phyloP scores from a whole-genome alignment of 2,888 invertebrate species.

The Limnephilus auricula region DNA sequence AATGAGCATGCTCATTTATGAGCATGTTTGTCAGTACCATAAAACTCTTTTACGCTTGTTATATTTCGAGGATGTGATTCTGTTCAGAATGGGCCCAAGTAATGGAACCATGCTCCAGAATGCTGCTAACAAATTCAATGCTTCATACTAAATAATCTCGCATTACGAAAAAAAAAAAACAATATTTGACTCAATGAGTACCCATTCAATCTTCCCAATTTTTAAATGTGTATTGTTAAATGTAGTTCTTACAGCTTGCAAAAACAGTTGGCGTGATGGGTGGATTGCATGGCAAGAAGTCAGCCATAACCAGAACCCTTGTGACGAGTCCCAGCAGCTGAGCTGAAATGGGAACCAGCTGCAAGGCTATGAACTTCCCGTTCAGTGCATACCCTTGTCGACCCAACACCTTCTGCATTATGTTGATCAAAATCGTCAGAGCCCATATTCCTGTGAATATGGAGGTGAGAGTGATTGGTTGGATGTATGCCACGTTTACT shows the following conservation, averaged over 20 bases:
- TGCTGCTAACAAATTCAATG: too few species aligned
- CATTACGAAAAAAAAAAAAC: too few species aligned
- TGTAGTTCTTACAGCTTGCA: slow-evolving; percentile 14
- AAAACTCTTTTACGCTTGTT: too few species aligned
- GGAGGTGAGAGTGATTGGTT: not conserved
- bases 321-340: not conserved
- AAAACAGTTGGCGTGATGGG: not conserved
- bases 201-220: too few species aligned
- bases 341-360: not conserved
- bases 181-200: too few species aligned
- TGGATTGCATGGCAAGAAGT: not conserved
- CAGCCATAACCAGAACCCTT: not conserved
- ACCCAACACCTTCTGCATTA: not conserved
- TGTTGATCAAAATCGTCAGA: slow-evolving; percentile 4
- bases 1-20: too few species aligned
- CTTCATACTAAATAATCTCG: too few species aligned
- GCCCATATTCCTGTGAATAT: slow-evolving; percentile 29
- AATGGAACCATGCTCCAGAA: too few species aligned
- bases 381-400: not conserved
- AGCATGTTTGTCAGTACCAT: too few species aligned
- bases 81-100: too few species aligned
- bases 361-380: slow-evolving; percentile 22
- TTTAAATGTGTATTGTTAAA: not conserved
- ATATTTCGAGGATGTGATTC: too few species aligned
- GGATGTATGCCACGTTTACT: slow-evolving; percentile 17